Percentiles rank a stretch among this genome's conserved stretches.
Evolutionary conservation across 1,140 invertebrate species (phyloP).

Genomic region (Drosophila orena): DNA sequence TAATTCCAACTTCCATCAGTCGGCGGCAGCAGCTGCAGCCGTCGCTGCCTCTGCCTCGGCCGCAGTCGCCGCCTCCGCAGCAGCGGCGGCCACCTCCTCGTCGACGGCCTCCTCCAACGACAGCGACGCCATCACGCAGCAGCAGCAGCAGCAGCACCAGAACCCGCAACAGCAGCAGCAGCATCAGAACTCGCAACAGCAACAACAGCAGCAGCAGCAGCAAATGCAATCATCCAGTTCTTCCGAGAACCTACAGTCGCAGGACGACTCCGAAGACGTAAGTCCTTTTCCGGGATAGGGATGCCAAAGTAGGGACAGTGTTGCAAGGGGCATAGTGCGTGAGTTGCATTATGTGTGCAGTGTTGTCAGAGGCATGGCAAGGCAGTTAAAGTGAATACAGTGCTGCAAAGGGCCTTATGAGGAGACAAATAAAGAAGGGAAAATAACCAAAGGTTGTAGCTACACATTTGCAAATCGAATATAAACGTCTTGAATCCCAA

Average conservation of each 20-base stretch:
- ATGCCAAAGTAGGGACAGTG: background rate
- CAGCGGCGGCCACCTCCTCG: slow-evolving; percentile 48
- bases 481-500: too few species aligned
- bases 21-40: slow-evolving; percentile 58
- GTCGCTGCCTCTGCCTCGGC: slow-evolving; percentile 56
- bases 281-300: slow-evolving; percentile 25
- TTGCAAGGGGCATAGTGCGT: background rate
- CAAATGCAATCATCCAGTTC: slow-evolving; percentile 83
- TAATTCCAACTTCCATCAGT: slow-evolving; percentile 81
- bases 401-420: background rate
- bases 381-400: background rate
- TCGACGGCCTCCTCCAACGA: slow-evolving; percentile 56
- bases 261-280: slow-evolving; percentile 84
- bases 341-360: background rate
- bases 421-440: background rate
- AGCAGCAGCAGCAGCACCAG: slow-evolving; percentile 71
- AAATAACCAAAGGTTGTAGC: too few species aligned
- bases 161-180: slow-evolving; percentile 66
- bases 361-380: background rate
- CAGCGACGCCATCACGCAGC: slow-evolving; percentile 55
- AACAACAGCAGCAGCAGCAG: slow-evolving; percentile 67
- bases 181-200: slow-evolving; percentile 26
- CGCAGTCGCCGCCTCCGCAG: slow-evolving; percentile 46
- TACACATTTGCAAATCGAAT: background rate
- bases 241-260: slow-evolving; percentile 83